Conservation (phyloP, 2,888 invertebrate genomes). For the Ochropacha duplaris region DNA sequence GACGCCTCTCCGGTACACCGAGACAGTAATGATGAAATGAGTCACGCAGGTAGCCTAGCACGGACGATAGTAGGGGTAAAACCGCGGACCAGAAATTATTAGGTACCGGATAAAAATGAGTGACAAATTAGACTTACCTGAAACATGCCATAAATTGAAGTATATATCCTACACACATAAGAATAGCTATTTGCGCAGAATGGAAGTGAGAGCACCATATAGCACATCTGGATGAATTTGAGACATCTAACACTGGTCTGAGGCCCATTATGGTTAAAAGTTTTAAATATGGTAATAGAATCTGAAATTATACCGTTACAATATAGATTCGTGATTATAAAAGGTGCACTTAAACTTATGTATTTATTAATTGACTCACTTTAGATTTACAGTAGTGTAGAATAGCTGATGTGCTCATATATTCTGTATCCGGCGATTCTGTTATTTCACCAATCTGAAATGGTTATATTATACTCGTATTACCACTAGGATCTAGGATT, state of each 20-base stretch:
- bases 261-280: slow-evolving; percentile 89
- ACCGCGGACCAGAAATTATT: no score
- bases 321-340: background rate
- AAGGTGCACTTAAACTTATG: no score
- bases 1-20: no score
- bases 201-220: slow-evolving; percentile 86
- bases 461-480: slow-evolving; percentile 7
- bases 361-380: slow-evolving; percentile 49
- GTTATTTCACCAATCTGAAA: slow-evolving; percentile 87
- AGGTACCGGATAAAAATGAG: no score
- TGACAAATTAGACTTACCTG: slow-evolving; percentile 70
- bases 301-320: slow-evolving; percentile 75
- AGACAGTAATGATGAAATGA: no score
- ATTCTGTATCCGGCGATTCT: slow-evolving; percentile 86
- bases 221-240: slow-evolving; percentile 83
- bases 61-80: no score
- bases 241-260: slow-evolving; percentile 86
- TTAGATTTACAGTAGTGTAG: slow-evolving; percentile 92
- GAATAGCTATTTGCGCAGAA: slow-evolving; percentile 85
- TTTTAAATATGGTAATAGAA: slow-evolving; percentile 89
- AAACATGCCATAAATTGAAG: slow-evolving; percentile 92
- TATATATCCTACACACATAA: slow-evolving; percentile 88
- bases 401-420: slow-evolving; percentile 89
- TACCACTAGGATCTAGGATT: background rate
- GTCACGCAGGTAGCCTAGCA: no score